Evolutionary conservation across 2,113 vertebrate species (phyloP).

Genomic region (Pycnonotus jocosus): DNA sequence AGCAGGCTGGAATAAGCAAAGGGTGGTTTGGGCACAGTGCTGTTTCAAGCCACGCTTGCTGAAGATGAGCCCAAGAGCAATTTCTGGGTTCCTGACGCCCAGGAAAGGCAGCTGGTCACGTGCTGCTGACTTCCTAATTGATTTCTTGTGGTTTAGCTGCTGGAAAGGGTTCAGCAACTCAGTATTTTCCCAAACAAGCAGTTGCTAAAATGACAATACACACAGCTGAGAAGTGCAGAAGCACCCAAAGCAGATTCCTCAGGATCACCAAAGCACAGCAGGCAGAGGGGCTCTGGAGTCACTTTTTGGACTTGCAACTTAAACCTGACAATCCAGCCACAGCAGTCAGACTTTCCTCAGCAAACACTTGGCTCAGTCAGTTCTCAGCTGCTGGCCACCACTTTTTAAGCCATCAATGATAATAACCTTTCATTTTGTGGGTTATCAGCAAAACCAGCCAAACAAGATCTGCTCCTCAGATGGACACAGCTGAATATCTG

Average conservation of each 20-base stretch:
- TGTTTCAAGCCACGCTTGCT: rapidly evolving
- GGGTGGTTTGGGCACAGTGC: neutral
- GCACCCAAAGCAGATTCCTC: neutral
- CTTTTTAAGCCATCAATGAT: neutral
- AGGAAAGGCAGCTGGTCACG: neutral
- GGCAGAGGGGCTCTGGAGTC: neutral
- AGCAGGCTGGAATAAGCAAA: neutral
- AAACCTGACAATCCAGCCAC: neutral
- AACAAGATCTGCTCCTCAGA: neutral
- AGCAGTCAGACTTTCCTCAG: neutral
- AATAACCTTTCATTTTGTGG: neutral
- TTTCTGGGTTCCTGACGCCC: neutral
- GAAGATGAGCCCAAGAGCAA: neutral
- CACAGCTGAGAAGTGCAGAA: neutral
- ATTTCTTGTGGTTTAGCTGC: neutral
- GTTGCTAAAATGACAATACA: neutral
- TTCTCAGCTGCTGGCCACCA: neutral
- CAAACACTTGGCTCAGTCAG: neutral
- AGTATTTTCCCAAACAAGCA: neutral
- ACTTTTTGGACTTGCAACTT: neutral
- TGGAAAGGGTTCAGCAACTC: neutral
- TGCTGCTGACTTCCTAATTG: neutral
- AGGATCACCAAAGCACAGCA: neutral
- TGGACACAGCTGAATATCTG: neutral
- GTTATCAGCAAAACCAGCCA: neutral